Percentiles rank a stretch among this genome's conserved stretches.
Conservation (phyloP, 1,140 invertebrate species). For the Lucilia cuprina region DNA sequence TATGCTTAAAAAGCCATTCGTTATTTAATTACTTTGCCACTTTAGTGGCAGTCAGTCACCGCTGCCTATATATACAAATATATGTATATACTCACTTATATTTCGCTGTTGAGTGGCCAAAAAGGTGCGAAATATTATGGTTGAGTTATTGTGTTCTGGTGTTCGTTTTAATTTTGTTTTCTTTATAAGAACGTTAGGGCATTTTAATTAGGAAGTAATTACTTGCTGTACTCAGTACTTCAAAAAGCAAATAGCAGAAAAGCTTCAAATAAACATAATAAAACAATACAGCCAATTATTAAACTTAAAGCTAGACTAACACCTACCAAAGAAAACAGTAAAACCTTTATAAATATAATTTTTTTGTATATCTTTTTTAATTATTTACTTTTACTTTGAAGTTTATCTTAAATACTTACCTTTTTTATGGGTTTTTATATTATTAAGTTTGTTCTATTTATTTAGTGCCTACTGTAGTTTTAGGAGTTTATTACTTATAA, state of each 20-base stretch:
- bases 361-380: too few species aligned
- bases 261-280: not conserved
- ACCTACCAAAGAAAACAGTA: not conserved
- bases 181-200: not conserved
- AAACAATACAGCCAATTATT: not conserved
- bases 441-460: not conserved
- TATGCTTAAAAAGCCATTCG: constrained; percentile 35
- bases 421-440: not conserved
- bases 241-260: not conserved
- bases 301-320: not conserved
- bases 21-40: constrained; percentile 34
- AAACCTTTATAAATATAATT: too few species aligned
- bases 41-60: constrained; percentile 17
- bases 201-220: not conserved
- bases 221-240: not conserved
- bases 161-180: not conserved
- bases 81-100: not conserved
- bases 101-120: not conserved
- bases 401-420: too few species aligned
- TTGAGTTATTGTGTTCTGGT: not conserved
- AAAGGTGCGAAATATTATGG: constrained; percentile 33
- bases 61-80: too few species aligned
- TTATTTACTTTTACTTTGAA: too few species aligned
- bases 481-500: not conserved
- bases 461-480: too few species aligned